Evolutionary conservation across 2,797 vertebrate species (phyloP).

Genomic region (Neoniphon sammara): DNA sequence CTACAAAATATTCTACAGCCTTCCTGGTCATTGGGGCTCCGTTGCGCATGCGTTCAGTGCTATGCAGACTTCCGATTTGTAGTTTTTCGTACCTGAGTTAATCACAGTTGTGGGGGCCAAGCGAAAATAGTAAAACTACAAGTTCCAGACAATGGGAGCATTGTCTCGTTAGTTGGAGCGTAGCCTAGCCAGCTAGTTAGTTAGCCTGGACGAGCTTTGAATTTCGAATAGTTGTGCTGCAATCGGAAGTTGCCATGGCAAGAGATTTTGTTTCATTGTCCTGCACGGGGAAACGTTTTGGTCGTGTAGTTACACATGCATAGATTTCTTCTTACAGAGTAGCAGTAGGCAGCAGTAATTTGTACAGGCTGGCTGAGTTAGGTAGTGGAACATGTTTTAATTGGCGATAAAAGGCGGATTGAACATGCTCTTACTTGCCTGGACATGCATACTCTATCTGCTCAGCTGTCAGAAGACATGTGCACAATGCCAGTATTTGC

Average conservation of each 20-base stretch:
- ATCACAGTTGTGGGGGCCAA: constrained; percentile 63
- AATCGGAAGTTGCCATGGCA: constrained; percentile 74
- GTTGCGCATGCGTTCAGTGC: constrained; percentile 71
- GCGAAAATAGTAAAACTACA: constrained; percentile 76
- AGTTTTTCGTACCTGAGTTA: constrained; percentile 77
- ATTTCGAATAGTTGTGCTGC: constrained; percentile 77
- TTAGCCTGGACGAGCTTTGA: constrained; percentile 77
- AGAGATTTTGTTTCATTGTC: constrained; percentile 43
- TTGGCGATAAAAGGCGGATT: constrained; percentile 23
- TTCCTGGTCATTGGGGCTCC: constrained; percentile 44
- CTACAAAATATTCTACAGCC: constrained; percentile 65
- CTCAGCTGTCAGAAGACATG: constrained; percentile 51
- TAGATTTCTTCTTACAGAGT: neutral
- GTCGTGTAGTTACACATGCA: neutral
- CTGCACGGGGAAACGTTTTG: constrained; percentile 13
- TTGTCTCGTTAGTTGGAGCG: constrained; percentile 70
- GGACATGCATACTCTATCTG: constrained; percentile 28
- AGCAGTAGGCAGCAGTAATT: constrained; percentile 13
- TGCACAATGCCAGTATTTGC: constrained; percentile 37
- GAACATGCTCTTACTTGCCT: constrained; percentile 27
- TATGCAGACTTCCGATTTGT: constrained; percentile 72
- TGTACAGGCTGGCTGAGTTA: constrained; percentile 1
- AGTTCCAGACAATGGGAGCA: constrained; percentile 82
- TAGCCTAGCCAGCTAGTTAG: constrained; percentile 70
- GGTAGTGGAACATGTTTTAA: constrained; percentile 63